These are phyloP conservation scores for Leptinotarsa defecta DNA, from an alignment of 1,140 invertebrate genomes.

Conservation along the genomic window DNA sequence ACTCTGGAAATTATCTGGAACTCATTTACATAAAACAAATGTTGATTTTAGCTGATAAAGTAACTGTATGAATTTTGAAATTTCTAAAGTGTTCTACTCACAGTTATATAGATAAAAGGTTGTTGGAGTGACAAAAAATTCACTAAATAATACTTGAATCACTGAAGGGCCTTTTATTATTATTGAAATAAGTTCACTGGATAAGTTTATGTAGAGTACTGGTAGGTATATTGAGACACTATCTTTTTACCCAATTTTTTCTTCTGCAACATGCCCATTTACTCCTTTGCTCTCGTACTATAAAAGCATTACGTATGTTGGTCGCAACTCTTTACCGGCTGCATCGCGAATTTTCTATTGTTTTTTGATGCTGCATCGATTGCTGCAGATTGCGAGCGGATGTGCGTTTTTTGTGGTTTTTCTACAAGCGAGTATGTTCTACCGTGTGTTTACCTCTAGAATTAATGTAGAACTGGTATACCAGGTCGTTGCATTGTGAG, in stretches of 20 bases:
- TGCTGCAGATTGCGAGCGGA: conserved; percentile 35
- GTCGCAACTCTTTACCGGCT: conserved; percentile 15
- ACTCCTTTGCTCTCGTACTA: neutral
- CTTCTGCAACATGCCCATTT: neutral
- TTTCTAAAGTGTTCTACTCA: too few species aligned
- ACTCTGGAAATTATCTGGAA: too few species aligned
- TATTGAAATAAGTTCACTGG: too few species aligned
- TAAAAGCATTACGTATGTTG: neutral
- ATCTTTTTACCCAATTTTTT: neutral
- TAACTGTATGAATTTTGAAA: too few species aligned
- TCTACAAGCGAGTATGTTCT: conserved; percentile 29
- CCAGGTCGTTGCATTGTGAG: conserved; percentile 20
- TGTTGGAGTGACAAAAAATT: too few species aligned
- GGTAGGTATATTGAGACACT: neutral
- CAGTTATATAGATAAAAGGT: too few species aligned
- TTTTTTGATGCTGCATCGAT: conserved; percentile 34
- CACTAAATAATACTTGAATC: too few species aligned
- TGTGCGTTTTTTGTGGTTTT: conserved; percentile 38
- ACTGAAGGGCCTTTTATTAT: too few species aligned
- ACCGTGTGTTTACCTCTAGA: conserved; percentile 39
- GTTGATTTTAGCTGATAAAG: too few species aligned
- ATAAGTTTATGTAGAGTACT: too few species aligned
- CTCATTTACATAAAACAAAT: too few species aligned
- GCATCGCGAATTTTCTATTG: conserved; percentile 44
- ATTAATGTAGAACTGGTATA: conserved; percentile 41